These are phyloP conservation scores for Carduelis carduelis DNA, from an alignment of 2,797 vertebrate species.

Conservation along the genomic window DNA sequence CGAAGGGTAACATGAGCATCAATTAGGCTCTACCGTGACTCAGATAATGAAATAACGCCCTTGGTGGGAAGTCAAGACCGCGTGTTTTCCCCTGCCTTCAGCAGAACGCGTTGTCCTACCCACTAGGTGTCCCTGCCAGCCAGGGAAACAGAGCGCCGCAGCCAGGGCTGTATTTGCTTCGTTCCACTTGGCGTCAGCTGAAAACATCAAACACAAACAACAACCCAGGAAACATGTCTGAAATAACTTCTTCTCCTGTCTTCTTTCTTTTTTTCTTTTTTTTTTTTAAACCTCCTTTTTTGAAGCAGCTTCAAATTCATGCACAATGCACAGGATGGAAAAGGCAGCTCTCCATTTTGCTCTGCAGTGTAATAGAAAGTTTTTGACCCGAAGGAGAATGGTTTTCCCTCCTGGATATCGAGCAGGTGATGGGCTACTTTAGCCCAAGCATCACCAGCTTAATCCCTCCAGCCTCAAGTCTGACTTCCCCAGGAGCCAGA, in stretches of 20 bases:
- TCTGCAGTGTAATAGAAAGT: neutral
- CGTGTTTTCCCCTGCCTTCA: neutral
- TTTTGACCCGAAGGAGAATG: neutral
- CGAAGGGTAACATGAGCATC: neutral
- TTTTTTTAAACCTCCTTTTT: neutral
- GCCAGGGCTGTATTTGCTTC: neutral
- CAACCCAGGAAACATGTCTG: neutral
- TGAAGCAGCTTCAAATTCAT: neutral
- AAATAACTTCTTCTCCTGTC: neutral
- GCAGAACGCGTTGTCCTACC: constrained; percentile 13
- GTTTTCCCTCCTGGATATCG: neutral
- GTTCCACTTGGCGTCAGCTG: neutral
- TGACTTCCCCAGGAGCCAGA: neutral
- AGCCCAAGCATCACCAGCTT: neutral
- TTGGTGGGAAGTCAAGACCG: neutral
- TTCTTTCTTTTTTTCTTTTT: accelerated
- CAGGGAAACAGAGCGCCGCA: neutral
- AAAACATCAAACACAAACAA: neutral
- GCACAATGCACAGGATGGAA: neutral
- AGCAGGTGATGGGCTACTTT: neutral
- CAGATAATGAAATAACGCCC: neutral
- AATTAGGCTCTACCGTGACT: neutral
- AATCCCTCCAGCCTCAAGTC: neutral
- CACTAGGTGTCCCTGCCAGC: constrained; percentile 74
- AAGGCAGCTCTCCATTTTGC: accelerated